Conservation (phyloP, 2,113 vertebrate genomes). For the Henicopernis longicauda region DNA sequence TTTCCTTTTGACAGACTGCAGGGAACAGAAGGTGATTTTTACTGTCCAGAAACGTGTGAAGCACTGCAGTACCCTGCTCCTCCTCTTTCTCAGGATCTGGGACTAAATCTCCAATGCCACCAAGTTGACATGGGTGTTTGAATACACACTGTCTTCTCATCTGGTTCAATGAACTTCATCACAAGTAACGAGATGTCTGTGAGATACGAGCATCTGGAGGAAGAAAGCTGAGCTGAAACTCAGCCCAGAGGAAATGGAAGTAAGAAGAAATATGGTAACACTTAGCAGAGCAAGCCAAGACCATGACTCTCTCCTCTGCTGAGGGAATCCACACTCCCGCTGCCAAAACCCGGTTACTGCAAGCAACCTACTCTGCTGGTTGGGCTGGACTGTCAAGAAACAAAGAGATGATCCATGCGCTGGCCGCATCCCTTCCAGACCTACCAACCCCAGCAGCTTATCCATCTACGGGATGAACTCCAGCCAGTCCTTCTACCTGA, state of each 20-base stretch:
- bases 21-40: background rate
- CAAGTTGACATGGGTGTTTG: background rate
- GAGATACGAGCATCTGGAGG: background rate
- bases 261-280: background rate
- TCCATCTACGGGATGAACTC: accelerated
- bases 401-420: too few species aligned
- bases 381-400: background rate
- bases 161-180: background rate
- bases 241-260: constrained; percentile 17
- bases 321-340: background rate
- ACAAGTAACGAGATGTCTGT: background rate
- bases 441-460: background rate
- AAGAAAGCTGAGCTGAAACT: constrained; percentile 1
- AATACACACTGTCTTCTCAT: background rate
- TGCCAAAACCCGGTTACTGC: background rate
- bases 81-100: background rate
- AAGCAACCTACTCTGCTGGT: background rate
- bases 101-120: background rate
- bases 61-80: background rate
- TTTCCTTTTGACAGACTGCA: background rate
- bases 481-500: background rate
- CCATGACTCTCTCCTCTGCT: background rate
- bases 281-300: background rate
- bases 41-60: background rate
- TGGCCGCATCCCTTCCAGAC: background rate